Evolutionary conservation across 2,888 invertebrate genomes (phyloP), one percentile per base, ranked within the genome.

Genomic region (Hylaea fasciaria): DNA sequence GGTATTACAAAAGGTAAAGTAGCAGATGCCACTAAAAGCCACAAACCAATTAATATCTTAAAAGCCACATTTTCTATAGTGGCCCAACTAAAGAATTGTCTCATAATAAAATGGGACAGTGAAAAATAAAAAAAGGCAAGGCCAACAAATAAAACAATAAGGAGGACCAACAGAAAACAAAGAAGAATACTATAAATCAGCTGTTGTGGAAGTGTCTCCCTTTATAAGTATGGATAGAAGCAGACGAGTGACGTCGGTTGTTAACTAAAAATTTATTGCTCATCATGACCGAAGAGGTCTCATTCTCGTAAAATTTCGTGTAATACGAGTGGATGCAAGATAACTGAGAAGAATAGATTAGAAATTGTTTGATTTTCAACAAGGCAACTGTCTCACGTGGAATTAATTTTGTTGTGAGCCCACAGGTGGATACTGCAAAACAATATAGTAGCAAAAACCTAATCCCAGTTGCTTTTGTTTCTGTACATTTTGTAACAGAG

Each of bases 181-280:
- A 77, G 56, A 75, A 71, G 70, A 77, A 76, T 76, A 77, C 76
- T 65, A 85, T 85, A 85, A 85, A 86, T 85, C 82, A 85, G 81
- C 73, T 79, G 81, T 75, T 81, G 80, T 81, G 77, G 79, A 79
- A 80, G 77, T 78, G 78, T 79, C 75, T 72, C 71, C 70, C 67
- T 77, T 79, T 65, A 62, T 73, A 76, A 75, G 76, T 77, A 80
- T 78, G 77, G 76, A 80, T 79, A 78, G 77, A 70, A 71, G 72
- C 77, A 80, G 76, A 80, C 78, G 79, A 72, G 76, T 78, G 83
- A 85, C 82, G 77, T 73, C 68, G 70, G 78, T 80, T 82, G 85
- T 89, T 88, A 87, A 85, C 81, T 71, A 76, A 68, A 55, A 86
- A 91, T 90, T 89, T 89, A 90, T 88, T 81, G 85, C 86, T 86